These are phyloP conservation scores for Noctua comes DNA, from an alignment of 2,888 invertebrate genomes.

Conservation along the genomic window DNA sequence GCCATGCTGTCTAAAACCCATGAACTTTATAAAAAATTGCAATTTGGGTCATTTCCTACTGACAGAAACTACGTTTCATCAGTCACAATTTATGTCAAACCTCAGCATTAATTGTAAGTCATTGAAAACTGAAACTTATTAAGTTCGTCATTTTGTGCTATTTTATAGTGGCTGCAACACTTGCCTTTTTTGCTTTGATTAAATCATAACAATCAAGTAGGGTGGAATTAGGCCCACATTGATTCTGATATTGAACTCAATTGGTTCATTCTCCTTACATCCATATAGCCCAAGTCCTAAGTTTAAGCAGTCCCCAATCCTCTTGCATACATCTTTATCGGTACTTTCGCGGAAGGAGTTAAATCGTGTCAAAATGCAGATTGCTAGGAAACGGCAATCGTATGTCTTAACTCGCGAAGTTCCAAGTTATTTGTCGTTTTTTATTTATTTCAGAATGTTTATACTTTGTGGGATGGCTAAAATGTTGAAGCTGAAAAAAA, in stretches of 20 bases:
- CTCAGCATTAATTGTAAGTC: no score
- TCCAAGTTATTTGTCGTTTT: constrained; percentile 21
- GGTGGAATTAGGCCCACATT: not conserved
- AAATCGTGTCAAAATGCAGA: constrained; percentile 66
- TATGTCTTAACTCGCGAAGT: constrained; percentile 28
- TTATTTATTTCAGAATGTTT: constrained; percentile 14
- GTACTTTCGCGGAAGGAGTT: constrained; percentile 57
- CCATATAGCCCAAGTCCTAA: constrained; percentile 6
- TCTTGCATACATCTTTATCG: constrained; percentile 48
- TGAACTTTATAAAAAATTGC: no score
- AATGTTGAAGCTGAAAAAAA: not conserved
- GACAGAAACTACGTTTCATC: no score
- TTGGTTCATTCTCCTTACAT: not conserved
- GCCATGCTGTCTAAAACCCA: no score
- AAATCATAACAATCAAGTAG: no score
- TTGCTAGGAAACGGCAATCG: constrained; percentile 63
- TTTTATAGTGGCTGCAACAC: no score
- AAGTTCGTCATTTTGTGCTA: no score
- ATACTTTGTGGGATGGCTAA: not conserved
- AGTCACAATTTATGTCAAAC: no score
- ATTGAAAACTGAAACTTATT: no score
- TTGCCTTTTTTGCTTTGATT: no score
- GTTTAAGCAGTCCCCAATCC: constrained; percentile 11
- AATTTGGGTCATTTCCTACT: no score
- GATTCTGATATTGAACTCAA: not conserved